A percentile compares a stretch with the other conserved stretches of the same genome.
phyloP scores from a whole-genome alignment of 92 coral and sea anemone species.

The Actinernus sp. region DNA sequence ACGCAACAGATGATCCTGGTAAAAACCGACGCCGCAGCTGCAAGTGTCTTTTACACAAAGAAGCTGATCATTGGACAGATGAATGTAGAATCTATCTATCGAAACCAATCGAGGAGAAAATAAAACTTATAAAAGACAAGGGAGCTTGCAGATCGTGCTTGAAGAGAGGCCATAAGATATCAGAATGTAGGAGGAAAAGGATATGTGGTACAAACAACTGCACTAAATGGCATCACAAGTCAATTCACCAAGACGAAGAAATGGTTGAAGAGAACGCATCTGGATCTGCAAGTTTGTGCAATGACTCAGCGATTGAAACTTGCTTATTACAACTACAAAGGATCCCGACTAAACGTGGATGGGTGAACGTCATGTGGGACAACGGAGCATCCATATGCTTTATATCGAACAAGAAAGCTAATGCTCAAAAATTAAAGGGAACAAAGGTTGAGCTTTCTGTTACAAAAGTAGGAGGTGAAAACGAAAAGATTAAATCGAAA shows the following conservation, averaged over 20 bases:
- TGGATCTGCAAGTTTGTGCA: no score
- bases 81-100: constrained; percentile 31
- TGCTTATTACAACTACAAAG: constrained; percentile 53
- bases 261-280: no score
- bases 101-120: constrained; percentile 10
- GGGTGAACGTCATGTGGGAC: no score
- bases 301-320: constrained; percentile 1
- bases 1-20: no score
- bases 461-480: constrained; percentile 31
- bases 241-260: constrained; percentile 20
- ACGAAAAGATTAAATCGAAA: constrained; percentile 10
- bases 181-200: constrained; percentile 8
- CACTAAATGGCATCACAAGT: constrained; percentile 13
- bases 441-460: constrained; percentile 18
- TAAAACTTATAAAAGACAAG: constrained; percentile 9
- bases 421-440: no score
- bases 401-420: constrained; percentile 45
- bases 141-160: constrained; percentile 42
- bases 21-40: no score
- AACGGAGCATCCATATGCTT: constrained; percentile 54
- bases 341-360: constrained; percentile 34
- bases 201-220: constrained; percentile 14
- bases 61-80: constrained; percentile 14
- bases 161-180: constrained; percentile 8
- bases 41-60: no score